phyloP scores from a whole-genome alignment of 2,888 invertebrate species.

The Morinoia aosen region DNA sequence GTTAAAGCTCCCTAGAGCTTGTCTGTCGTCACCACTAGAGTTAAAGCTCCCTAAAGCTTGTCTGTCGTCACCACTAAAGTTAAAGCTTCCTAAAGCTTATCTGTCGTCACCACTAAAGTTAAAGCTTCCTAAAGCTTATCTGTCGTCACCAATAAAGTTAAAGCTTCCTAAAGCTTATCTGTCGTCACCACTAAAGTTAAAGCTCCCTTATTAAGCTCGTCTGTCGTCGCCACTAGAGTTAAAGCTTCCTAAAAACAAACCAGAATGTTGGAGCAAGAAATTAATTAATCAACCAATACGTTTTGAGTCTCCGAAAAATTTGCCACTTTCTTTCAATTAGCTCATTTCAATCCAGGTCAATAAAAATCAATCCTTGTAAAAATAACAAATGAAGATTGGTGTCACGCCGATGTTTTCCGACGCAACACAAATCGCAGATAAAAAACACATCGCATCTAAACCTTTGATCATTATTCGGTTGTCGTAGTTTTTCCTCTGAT shows the following conservation, averaged over 20 bases:
- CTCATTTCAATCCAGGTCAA: neutral
- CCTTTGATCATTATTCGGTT: neutral
- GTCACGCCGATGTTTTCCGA: neutral
- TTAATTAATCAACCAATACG: neutral
- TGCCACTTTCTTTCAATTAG: neutral
- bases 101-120: too few species aligned
- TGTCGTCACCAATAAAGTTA: too few species aligned
- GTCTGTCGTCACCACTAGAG: neutral
- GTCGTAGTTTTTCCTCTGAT: neutral
- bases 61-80: too few species aligned
- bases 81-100: too few species aligned
- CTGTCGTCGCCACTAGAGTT: neutral
- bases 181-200: too few species aligned
- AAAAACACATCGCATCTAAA: neutral
- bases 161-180: too few species aligned
- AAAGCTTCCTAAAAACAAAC: neutral
- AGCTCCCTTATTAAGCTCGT: too few species aligned
- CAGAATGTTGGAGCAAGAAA: neutral
- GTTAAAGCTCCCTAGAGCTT: too few species aligned
- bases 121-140: too few species aligned
- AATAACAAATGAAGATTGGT: neutral
- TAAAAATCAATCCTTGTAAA: neutral
- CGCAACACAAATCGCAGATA: neutral
- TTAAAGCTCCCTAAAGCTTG: neutral
- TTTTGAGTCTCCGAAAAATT: neutral